These are phyloP conservation scores for Cebidichthys violaceus DNA, from an alignment of 2,113 vertebrate species.

Conservation along the genomic window DNA sequence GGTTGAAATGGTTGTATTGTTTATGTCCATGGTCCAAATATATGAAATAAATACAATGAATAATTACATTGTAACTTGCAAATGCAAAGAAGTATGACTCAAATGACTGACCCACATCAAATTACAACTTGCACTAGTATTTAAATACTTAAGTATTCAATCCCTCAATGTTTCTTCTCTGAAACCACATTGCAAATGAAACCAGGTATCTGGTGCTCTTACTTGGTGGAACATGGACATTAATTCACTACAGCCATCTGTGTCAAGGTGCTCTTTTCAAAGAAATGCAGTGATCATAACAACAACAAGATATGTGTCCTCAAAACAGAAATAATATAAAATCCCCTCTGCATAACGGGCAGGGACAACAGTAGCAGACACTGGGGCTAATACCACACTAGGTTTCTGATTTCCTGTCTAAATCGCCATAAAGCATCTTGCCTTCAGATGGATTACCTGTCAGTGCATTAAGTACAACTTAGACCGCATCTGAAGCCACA, in stretches of 20 bases:
- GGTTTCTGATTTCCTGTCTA: slow-evolving; percentile 81
- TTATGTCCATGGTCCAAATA: neutral
- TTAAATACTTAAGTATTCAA: neutral
- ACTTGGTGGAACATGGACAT: neutral
- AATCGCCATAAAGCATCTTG: slow-evolving; percentile 75
- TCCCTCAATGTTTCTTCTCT: neutral
- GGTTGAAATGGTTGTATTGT: neutral
- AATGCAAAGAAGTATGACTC: neutral
- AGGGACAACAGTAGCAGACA: slow-evolving; percentile 67
- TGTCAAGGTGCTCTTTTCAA: neutral
- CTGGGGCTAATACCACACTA: slow-evolving; percentile 55
- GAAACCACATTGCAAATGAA: slow-evolving; percentile 21
- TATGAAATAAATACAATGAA: neutral
- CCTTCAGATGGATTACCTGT: slow-evolving; percentile 84
- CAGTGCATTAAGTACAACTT: slow-evolving; percentile 82
- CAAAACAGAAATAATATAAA: slow-evolving; percentile 10
- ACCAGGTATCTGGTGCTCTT: slow-evolving; percentile 23
- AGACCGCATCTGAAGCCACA: slow-evolving; percentile 81
- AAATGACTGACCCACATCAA: slow-evolving; percentile 17
- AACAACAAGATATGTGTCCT: slow-evolving; percentile 9
- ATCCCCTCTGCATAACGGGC: slow-evolving; percentile 27
- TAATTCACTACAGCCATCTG: neutral
- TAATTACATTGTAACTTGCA: too few relatives aligned
- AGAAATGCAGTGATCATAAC: neutral
- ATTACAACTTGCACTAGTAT: neutral